These are phyloP conservation scores for Parazoanthus swiftii DNA, from an alignment of 92 coral and sea anemone species.

Conservation along the genomic window DNA sequence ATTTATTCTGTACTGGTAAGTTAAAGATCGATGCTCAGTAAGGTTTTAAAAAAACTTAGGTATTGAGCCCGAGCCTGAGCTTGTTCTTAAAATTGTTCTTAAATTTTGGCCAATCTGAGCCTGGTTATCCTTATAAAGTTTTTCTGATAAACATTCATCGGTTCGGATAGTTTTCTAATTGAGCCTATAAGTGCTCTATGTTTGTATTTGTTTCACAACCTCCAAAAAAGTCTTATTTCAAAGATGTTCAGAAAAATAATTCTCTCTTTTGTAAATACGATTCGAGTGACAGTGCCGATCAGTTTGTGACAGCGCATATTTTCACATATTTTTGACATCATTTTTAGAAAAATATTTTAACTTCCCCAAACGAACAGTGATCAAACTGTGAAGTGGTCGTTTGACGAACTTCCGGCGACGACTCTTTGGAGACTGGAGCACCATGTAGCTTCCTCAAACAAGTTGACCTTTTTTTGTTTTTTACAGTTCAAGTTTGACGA, in stretches of 20 bases:
- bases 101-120: no score
- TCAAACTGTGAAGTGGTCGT: constrained; percentile 4
- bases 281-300: not conserved
- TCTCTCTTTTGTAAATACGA: not conserved
- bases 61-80: no score
- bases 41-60: no score
- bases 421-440: constrained; percentile 7
- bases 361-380: not conserved
- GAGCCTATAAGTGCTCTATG: no score
- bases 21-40: no score
- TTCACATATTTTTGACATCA: not conserved
- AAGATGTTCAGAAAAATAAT: not conserved
- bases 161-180: no score
- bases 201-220: no score
- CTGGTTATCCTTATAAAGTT: no score
- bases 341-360: no score
- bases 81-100: no score
- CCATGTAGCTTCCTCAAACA: not conserved
- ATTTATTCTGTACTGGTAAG: no score
- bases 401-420: constrained; percentile 31
- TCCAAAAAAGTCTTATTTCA: not conserved
- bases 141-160: no score
- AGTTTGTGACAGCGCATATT: not conserved
- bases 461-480: not conserved
- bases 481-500: not conserved